phyloP scores from a whole-genome alignment of 2,113 vertebrate species.

The Lycocorax pyrrhopterus region DNA sequence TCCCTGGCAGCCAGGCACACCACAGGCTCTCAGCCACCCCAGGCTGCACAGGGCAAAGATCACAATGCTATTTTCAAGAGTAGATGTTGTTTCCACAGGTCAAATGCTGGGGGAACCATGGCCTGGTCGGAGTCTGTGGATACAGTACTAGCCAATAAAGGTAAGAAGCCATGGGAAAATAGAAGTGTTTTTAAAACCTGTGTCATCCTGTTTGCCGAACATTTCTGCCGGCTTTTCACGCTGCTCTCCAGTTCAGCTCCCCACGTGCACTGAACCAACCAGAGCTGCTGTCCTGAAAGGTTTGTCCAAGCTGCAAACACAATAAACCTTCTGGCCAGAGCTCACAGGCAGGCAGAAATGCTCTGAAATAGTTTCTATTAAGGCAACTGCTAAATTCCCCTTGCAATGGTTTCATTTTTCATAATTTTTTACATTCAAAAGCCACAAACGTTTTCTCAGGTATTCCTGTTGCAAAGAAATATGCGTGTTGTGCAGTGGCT shows the following conservation, averaged over 20 bases:
- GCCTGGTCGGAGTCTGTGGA: slow-evolving; percentile 89
- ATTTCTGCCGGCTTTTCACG: neutral
- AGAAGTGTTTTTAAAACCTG: accelerated
- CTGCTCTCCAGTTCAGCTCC: neutral
- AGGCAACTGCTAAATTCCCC: neutral
- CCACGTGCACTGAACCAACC: accelerated
- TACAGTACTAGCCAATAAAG: slow-evolving; percentile 85
- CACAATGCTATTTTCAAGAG: slow-evolving; percentile 90
- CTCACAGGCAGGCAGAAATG: neutral
- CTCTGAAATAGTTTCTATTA: neutral
- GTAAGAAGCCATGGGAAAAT: slow-evolving; percentile 68
- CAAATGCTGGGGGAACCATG: slow-evolving; percentile 72
- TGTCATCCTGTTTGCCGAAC: neutral
- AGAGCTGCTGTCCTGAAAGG: neutral
- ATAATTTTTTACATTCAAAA: neutral
- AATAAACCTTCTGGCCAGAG: neutral
- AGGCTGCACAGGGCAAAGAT: slow-evolving; percentile 72
- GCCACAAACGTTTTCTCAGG: neutral
- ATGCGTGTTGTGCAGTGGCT: accelerated
- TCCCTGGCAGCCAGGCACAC: neutral
- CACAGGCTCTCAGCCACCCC: neutral
- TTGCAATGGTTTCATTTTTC: neutral
- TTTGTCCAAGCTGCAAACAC: neutral
- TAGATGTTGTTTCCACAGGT: slow-evolving; percentile 92
- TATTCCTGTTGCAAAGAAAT: neutral